phyloP scores from a whole-genome alignment of 92 coral and sea anemone genomes.

The Porites rus region DNA sequence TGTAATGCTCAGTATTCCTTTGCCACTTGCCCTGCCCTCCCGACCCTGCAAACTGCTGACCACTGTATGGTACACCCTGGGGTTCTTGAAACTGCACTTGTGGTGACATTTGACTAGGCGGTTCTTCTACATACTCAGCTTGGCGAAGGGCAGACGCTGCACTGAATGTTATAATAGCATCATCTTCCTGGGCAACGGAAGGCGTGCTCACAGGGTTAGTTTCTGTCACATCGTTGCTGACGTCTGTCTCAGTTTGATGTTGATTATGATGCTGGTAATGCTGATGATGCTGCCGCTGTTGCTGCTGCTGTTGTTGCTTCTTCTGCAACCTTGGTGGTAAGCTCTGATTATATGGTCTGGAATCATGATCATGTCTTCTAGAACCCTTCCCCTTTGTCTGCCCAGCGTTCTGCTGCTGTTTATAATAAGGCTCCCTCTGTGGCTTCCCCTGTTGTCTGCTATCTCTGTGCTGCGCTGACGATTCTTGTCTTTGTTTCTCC shows the following conservation, averaged over 20 bases:
- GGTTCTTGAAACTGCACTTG: slow-evolving; percentile 23
- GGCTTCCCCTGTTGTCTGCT: slow-evolving; percentile 62
- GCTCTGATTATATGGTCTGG: slow-evolving; percentile 76
- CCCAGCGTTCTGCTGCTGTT: slow-evolving; percentile 77
- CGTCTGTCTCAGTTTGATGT: slow-evolving; percentile 40
- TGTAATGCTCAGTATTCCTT: slow-evolving; percentile 34
- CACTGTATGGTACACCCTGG: slow-evolving; percentile 13
- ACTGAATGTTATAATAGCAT: slow-evolving; percentile 41
- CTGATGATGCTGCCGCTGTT: slow-evolving; percentile 75
- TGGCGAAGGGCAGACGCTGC: slow-evolving; percentile 10
- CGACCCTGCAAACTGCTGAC: slow-evolving; percentile 6
- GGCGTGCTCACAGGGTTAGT: slow-evolving; percentile 38
- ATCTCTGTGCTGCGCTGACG: slow-evolving; percentile 21
- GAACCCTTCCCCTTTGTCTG: slow-evolving; percentile 76
- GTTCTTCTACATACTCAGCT: slow-evolving; percentile 33
- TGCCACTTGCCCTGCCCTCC: slow-evolving; percentile 36
- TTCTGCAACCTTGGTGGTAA: slow-evolving; percentile 90
- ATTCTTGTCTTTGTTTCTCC: slow-evolving; percentile 30
- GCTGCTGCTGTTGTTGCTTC: slow-evolving; percentile 89
- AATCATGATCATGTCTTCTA: slow-evolving; percentile 79
- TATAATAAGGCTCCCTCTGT: slow-evolving; percentile 64
- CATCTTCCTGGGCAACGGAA: slow-evolving; percentile 47
- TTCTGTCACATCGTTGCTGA: slow-evolving; percentile 22
- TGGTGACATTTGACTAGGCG: neutral
- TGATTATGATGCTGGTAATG: slow-evolving; percentile 59